Base-by-base conservation (phyloP, 2,797 vertebrate species). In the Denticeps clupeoides region DNA sequence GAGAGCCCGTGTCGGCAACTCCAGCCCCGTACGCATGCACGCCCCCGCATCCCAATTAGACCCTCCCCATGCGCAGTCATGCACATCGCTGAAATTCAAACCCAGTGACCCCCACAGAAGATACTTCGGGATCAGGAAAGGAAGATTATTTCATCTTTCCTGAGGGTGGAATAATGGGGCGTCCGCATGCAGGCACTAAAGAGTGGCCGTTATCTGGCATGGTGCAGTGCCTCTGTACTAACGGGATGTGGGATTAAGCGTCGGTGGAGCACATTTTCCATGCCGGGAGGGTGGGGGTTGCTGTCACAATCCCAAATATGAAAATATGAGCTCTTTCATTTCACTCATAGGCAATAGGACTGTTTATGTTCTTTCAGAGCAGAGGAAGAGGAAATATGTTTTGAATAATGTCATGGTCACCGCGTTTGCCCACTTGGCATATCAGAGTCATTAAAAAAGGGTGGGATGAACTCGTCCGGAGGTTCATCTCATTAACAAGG, bases 371-470 rank as follows among this genome's bases (percentile, higher is more conserved):
- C 51, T 57, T 41, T 32, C 55, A 51, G 43, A 69, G 53, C 47
- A 47, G 53, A 16, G 38, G 33, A 61, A 69, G 53, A 61, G 65
- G 60, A 78, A 78, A 74, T 70, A 62, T 69, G 64, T 68, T 24
- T 7, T 11, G 24, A 32, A 41, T 55, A 42, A 25, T 51, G 49
- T 62, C 73, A 76, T 59, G 49, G 49, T 40, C 64, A 48, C 37
- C 33, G 33, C 44, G 53, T 61, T 64, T 70, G 71, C 70, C 77
- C 67, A 70, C 62, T 80, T 80, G 79, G 75, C 78, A 78, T 52
- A 71, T 51, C 47, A 41, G 63, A 71, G 43, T 76, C 74, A 82
- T 84, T 82, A 82, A 80, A 82, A 78, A 51, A 63, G 71, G 75
- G 75, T 51, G 68, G 74, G 59, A 72, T 58, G 61, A 56, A 71